Base-by-base conservation (phyloP, 2,888 invertebrate species). In the Drosophila seclusa region DNA sequence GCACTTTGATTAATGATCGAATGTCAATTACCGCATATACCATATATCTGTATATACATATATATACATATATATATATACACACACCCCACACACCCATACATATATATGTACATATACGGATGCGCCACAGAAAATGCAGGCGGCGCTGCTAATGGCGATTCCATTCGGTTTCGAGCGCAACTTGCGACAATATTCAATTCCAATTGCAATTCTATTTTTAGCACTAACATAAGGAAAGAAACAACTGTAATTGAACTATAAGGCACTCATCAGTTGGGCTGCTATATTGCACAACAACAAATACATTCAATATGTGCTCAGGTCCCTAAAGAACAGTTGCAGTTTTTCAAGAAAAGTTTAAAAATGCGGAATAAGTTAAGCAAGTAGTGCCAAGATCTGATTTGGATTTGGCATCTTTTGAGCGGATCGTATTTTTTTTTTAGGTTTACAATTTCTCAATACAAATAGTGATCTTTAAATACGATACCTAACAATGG, bases 1-100 rank as follows among this genome's bases (percentile, higher is more conserved):
- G 93, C 92, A 91, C 83, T 91, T 92, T 93, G 93, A 93, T 93
- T 93, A 93, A 93, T 93, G 93, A 92, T 92, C 86, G 80, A 87
- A 84, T 91, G 93, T 92, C 93, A 93, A 93, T 93, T 92, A 92
- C 89, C 89, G 85, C 88, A 90, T 85, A 91, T 90, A 90, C 82
- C 75, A 64, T 67, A 27, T 68, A 54, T 52, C n/a, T 54, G 38
- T 48, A 29, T 42, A 55, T 65, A 53, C 40, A 32, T 40, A 57
- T 48, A 38, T 40, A 38, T 0, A 32, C 4, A 32, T 1, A 32
- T 1, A 32, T 53, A 50, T 27, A 36, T 49, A 27, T 42, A 1
- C 34, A 69, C 38, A 59, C 68, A 58, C 42, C n/a, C n/a, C 58
- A 52, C 29, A 63, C 64, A 67, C 32, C 63, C 11, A 50, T 8